These are phyloP conservation scores for Discoglossus pictus DNA, from an alignment of 2,797 vertebrate species.

Conservation along the genomic window DNA sequence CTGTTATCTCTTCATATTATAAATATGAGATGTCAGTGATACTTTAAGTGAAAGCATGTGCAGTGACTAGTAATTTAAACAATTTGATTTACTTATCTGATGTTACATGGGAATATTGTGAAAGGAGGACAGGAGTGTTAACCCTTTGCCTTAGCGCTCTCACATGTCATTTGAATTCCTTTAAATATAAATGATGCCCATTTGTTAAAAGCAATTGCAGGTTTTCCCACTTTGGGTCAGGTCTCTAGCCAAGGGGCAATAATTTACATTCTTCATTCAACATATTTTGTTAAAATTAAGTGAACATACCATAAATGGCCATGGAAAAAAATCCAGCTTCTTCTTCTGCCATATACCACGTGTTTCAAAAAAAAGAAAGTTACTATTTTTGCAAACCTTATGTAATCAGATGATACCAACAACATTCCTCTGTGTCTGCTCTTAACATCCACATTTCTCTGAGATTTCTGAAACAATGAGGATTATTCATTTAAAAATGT, in stretches of 20 bases:
- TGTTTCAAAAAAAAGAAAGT: slow-evolving; percentile 28
- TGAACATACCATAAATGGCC: slow-evolving; percentile 39
- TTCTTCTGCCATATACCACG: slow-evolving; percentile 14
- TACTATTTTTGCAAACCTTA: slow-evolving; percentile 41
- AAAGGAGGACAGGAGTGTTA: too few relatives aligned
- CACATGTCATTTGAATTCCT: too few relatives aligned
- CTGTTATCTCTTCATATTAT: too few relatives aligned
- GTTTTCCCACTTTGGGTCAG: neutral
- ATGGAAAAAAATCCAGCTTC: slow-evolving; percentile 8
- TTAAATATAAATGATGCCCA: too few relatives aligned
- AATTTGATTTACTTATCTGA: too few relatives aligned
- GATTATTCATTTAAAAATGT: slow-evolving; percentile 23
- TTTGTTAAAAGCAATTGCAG: neutral
- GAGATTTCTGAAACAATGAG: slow-evolving; percentile 29
- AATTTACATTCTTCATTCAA: neutral
- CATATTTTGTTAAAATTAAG: too few relatives aligned
- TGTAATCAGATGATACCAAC: slow-evolving; percentile 49
- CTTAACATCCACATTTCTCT: slow-evolving; percentile 26
- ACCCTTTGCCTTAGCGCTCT: too few relatives aligned
- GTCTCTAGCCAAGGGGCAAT: neutral
- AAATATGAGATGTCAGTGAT: too few relatives aligned
- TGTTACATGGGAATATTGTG: too few relatives aligned
- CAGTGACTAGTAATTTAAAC: too few relatives aligned
- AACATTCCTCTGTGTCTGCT: slow-evolving; percentile 41
- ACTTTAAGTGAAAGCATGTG: too few relatives aligned